Conservation (phyloP, 2,797 vertebrate genomes). For the Rhyacichthys aspro region DNA sequence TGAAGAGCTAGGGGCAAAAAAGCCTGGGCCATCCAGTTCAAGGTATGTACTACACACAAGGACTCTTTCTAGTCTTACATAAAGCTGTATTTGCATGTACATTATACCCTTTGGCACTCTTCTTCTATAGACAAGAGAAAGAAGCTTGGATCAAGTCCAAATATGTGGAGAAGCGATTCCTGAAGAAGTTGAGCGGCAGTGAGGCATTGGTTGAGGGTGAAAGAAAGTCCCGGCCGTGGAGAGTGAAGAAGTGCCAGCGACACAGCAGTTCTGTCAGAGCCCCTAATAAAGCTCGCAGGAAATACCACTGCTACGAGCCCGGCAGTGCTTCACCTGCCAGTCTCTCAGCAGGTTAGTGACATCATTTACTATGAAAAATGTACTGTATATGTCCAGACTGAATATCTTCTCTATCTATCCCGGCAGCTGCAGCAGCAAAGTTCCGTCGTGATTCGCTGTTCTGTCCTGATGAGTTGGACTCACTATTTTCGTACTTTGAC, state of each 20-base stretch:
- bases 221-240: constrained; percentile 87
- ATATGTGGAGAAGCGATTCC: constrained; percentile 94
- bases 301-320: constrained; percentile 85
- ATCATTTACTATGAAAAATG: not conserved
- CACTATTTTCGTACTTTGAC: constrained; percentile 97
- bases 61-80: no score
- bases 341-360: constrained; percentile 85
- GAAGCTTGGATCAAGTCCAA: constrained; percentile 98
- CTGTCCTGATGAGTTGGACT: constrained; percentile 96
- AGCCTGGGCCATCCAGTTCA: constrained; percentile 88
- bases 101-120: no score
- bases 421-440: constrained; percentile 85
- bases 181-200: constrained; percentile 83
- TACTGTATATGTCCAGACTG: not conserved
- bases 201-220: constrained; percentile 76
- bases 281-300: constrained; percentile 81
- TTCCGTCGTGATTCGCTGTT: constrained; percentile 94
- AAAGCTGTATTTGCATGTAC: no score
- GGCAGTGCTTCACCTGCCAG: constrained; percentile 83
- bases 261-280: constrained; percentile 85
- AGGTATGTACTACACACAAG: constrained; percentile 76
- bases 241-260: constrained; percentile 86
- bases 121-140: constrained; percentile 88
- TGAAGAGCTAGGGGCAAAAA: constrained; percentile 87
- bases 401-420: constrained; percentile 12